Conservation (phyloP, 2,797 vertebrate species). For the Prionace glauca region DNA sequence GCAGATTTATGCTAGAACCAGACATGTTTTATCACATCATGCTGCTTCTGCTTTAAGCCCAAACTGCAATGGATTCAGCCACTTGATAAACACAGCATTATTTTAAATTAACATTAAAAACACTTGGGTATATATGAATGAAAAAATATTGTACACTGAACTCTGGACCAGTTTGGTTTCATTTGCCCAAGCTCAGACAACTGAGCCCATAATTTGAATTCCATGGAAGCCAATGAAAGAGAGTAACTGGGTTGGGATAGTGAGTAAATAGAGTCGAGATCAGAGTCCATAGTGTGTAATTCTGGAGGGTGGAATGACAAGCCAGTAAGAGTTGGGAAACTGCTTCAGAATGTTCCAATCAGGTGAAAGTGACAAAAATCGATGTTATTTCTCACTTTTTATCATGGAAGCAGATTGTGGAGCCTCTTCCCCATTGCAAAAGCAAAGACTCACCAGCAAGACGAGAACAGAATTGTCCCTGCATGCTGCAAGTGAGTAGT, state of each 20-base stretch:
- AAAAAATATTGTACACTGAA: no score
- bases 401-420: no score
- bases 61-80: no score
- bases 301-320: background rate
- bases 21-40: no score
- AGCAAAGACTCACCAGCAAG: background rate
- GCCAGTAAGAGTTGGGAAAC: background rate
- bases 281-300: background rate
- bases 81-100: no score
- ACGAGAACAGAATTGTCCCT: no score
- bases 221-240: background rate
- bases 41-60: no score
- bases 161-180: background rate
- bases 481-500: no score
- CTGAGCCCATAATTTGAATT: background rate
- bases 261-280: background rate
- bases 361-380: background rate
- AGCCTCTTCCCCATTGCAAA: background rate
- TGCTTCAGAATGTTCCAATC: background rate
- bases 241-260: background rate
- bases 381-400: background rate
- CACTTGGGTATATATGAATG: no score
- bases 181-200: background rate
- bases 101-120: no score
- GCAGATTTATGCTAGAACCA: background rate